Conservation (phyloP, 2,888 invertebrate genomes). For the Himalopsyche anomala region DNA sequence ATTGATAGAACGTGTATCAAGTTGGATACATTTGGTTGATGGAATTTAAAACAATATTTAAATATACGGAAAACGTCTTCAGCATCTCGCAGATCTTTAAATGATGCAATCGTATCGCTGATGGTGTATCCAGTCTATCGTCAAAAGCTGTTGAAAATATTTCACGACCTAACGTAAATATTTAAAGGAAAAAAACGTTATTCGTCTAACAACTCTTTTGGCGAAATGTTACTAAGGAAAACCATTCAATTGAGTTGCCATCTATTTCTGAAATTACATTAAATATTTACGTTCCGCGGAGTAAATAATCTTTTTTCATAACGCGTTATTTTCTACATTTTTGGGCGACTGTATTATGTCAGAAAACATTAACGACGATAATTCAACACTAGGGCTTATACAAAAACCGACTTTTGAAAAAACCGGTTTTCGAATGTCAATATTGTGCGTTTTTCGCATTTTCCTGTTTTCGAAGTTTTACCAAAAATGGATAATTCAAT, state of each 20-base stretch:
- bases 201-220: not conserved
- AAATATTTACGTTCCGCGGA: slow-evolving; percentile 2
- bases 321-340: not conserved
- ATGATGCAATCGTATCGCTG: not conserved
- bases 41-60: no score
- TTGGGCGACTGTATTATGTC: not conserved
- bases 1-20: no score
- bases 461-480: no score
- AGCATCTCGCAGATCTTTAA: not conserved
- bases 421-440: no score
- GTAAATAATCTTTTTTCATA: not conserved
- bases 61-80: no score
- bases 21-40: no score
- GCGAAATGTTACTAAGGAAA: slow-evolving; percentile 19
- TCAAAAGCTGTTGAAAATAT: not conserved
- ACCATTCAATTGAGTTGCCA: not conserved
- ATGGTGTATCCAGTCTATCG: not conserved
- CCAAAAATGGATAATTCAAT: no score
- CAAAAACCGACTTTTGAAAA: no score
- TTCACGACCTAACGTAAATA: not conserved
- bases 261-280: not conserved
- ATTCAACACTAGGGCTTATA: no score
- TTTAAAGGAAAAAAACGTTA: not conserved
- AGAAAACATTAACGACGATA: not conserved
- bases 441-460: no score